Evolutionary conservation across 2,888 invertebrate species (phyloP).

Genomic region (Elegia similella): DNA sequence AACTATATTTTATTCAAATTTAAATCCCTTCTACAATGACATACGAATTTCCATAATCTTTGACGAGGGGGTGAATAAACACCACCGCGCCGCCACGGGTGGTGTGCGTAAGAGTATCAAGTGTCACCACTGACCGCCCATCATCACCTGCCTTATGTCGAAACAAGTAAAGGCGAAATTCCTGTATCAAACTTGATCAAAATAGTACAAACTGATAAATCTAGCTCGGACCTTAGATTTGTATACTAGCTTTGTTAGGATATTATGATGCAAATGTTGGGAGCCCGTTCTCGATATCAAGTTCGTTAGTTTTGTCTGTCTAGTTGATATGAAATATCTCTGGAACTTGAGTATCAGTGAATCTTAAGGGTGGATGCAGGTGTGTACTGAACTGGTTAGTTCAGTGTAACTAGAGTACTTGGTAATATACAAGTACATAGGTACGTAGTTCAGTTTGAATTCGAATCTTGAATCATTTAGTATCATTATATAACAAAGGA

Average conservation of each 20-base stretch:
- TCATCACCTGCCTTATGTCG: not conserved
- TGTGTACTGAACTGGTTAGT: not conserved
- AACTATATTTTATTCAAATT: not conserved
- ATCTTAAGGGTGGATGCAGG: not conserved
- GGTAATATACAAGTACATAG: too few relatives aligned
- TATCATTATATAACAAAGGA: too few relatives aligned
- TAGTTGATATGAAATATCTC: not conserved
- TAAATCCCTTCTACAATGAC: not conserved
- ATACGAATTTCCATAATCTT: slow-evolving; percentile 35
- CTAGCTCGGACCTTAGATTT: slow-evolving; percentile 53
- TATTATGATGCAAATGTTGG: slow-evolving; percentile 13
- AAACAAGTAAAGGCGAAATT: not conserved
- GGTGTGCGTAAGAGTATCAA: slow-evolving; percentile 63
- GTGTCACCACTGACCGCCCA: slow-evolving; percentile 40
- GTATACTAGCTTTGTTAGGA: slow-evolving; percentile 26
- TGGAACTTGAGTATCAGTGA: not conserved
- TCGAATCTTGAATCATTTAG: too few relatives aligned
- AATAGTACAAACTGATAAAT: slow-evolving; percentile 36
- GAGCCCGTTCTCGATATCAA: not conserved
- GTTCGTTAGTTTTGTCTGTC: slow-evolving; percentile 11
- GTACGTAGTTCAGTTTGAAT: too few relatives aligned
- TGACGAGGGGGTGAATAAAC: slow-evolving; percentile 62
- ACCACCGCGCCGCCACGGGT: slow-evolving; percentile 56
- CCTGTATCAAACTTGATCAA: slow-evolving; percentile 23
- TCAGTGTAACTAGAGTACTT: too few relatives aligned